A percentile compares a stretch with the other conserved stretches of the same genome.
Conservation (phyloP, 2,113 vertebrate species). For the Gymnorhina tibicen region DNA sequence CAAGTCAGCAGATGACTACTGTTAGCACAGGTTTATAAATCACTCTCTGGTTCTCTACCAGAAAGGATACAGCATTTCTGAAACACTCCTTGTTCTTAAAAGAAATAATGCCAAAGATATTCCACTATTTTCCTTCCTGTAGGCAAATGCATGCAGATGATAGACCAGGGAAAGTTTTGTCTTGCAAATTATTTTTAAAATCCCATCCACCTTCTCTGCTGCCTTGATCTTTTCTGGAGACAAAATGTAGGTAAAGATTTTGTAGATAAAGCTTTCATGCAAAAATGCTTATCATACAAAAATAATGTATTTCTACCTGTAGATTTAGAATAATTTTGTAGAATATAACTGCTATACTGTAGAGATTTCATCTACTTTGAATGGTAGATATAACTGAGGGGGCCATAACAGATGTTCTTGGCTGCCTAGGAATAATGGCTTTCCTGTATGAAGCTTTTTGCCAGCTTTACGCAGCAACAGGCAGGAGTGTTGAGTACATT, state of each 20-base stretch:
- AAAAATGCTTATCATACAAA: no score
- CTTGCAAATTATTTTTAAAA: neutral
- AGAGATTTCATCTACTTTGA: neutral
- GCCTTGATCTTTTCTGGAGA: neutral
- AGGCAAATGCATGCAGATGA: neutral
- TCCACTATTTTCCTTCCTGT: neutral
- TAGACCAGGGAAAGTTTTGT: neutral
- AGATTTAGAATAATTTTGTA: neutral
- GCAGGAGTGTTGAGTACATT: neutral
- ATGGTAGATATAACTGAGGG: neutral
- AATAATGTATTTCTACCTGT: neutral
- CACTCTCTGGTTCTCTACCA: neutral
- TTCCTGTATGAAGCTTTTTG: neutral
- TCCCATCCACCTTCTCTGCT: neutral
- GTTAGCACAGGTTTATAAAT: neutral
- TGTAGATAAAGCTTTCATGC: neutral
- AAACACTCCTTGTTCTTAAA: neutral
- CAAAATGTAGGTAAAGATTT: neutral
- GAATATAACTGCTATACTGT: neutral
- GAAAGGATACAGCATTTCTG: neutral
- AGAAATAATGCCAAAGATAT: neutral
- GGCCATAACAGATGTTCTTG: neutral
- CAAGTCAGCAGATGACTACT: neutral
- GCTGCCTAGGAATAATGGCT: neutral
- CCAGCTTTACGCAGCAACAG: neutral